Conservation (phyloP, 2,797 vertebrate genomes). For the Carduelis carduelis region DNA sequence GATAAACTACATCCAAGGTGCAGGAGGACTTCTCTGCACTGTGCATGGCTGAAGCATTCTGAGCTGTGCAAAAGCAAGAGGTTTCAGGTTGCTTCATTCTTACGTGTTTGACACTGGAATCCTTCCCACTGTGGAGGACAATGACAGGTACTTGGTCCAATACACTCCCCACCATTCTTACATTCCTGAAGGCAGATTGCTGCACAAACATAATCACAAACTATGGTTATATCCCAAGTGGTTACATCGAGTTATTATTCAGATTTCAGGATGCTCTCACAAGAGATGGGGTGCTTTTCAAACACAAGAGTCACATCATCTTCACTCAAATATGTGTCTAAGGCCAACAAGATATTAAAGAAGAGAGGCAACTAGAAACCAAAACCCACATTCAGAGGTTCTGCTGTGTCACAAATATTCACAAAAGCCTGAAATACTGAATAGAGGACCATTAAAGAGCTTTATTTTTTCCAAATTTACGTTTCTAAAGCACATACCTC, state of each 20-base stretch:
- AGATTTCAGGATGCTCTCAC: neutral
- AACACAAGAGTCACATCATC: neutral
- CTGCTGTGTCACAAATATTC: neutral
- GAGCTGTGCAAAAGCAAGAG: neutral
- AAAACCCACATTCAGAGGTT: neutral
- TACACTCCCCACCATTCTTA: conserved; percentile 87
- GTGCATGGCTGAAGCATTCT: neutral
- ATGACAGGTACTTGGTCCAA: conserved; percentile 83
- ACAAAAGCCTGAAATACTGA: neutral
- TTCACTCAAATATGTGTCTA: neutral
- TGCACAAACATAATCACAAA: conserved; percentile 51
- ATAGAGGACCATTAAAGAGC: neutral
- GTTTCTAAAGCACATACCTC: neutral
- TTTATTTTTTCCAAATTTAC: neutral
- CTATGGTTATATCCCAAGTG: neutral
- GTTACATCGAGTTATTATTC: neutral
- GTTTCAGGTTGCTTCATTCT: conserved; percentile 53
- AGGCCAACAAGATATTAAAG: neutral
- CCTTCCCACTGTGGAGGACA: conserved; percentile 87
- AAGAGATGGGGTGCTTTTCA: neutral
- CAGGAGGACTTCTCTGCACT: neutral
- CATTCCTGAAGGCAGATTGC: conserved; percentile 90
- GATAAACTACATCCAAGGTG: neutral
- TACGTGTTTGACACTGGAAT: conserved; percentile 85
- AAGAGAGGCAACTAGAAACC: neutral